Conservation (phyloP, 2,797 vertebrate genomes). For the Meda fulgida region DNA sequence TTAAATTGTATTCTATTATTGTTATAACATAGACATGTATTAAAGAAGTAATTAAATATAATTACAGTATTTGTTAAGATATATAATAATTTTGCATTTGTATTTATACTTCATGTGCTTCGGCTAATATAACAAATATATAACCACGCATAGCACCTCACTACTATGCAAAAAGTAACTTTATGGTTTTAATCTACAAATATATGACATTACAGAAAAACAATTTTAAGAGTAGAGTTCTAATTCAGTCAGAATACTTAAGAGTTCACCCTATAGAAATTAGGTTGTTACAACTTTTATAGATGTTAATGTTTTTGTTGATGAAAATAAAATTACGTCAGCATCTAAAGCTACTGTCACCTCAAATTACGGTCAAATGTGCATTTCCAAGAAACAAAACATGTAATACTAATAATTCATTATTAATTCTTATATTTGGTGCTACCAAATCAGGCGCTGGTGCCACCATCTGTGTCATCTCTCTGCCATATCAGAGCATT, state of each 20-base stretch:
- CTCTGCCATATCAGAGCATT: conserved; percentile 37
- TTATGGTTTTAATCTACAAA: no score
- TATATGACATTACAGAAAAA: neutral
- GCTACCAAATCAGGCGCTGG: no score
- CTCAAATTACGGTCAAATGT: neutral
- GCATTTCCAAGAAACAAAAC: neutral
- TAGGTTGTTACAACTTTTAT: neutral
- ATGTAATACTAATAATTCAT: neutral
- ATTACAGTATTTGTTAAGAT: neutral
- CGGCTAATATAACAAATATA: neutral
- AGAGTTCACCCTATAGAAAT: neutral
- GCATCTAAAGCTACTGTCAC: neutral
- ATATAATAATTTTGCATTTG: neutral
- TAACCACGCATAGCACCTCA: no score
- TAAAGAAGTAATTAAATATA: neutral
- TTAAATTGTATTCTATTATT: neutral
- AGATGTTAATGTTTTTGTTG: neutral
- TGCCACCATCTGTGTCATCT: no score
- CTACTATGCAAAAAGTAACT: no score
- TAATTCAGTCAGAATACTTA: neutral
- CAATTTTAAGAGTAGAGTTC: neutral
- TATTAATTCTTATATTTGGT: neutral
- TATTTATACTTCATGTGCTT: neutral
- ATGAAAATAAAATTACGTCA: neutral
- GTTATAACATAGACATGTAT: neutral